These are phyloP conservation scores for Nomada lathburiana DNA, from an alignment of 2,888 invertebrate species.

Conservation along the genomic window DNA sequence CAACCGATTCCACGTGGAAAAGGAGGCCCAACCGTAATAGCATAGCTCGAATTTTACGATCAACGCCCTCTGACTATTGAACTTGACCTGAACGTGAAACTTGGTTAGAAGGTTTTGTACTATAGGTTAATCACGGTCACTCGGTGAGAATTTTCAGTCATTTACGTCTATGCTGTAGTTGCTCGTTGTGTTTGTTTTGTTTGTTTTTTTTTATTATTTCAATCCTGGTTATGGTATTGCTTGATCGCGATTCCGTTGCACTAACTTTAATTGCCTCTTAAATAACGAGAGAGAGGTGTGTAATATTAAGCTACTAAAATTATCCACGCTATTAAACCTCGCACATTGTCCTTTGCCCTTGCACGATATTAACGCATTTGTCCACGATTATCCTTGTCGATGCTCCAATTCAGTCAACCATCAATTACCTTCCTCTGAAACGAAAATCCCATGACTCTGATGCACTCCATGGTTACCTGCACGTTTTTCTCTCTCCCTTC, in stretches of 20 bases:
- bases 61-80: conserved; percentile 3
- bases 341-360: conserved; percentile 23
- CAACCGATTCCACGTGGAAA: conserved; percentile 19
- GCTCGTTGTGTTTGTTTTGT: not conserved
- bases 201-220: not conserved
- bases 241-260: not conserved
- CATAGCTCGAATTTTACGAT: conserved; percentile 45
- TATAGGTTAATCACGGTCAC: conserved; percentile 10
- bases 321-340: not conserved
- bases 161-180: not conserved
- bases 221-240: not conserved
- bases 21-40: conserved; percentile 37
- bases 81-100: conserved; percentile 26
- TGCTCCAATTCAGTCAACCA: not conserved
- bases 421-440: not conserved
- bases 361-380: conserved; percentile 5
- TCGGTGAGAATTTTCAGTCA: conserved; percentile 18
- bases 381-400: not conserved
- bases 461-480: not conserved
- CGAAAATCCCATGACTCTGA: not conserved
- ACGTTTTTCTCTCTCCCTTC: conserved; percentile 18
- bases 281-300: too few species aligned
- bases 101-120: conserved; percentile 11
- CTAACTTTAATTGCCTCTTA: not conserved
- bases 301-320: conserved; percentile 8